A percentile compares a stretch with the other conserved stretches of the same genome.
Conservation (phyloP, 2,797 vertebrate genomes). For the Acropternis orthonyx region DNA sequence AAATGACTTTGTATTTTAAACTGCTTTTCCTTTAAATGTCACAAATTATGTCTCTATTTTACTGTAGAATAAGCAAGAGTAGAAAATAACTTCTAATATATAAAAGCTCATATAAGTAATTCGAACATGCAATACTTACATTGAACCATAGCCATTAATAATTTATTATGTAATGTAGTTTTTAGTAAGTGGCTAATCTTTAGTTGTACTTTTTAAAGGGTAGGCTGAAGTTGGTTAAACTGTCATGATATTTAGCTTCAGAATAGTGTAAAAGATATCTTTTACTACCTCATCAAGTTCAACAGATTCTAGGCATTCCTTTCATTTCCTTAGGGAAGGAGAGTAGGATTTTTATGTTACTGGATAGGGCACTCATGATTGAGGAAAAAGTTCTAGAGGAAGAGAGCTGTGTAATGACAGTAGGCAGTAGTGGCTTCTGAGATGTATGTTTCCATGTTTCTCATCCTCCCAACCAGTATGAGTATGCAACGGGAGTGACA, state of each 20-base stretch:
- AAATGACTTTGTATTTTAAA: constrained; percentile 16
- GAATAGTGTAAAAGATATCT: neutral
- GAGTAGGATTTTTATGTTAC: neutral
- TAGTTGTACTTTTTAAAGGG: neutral
- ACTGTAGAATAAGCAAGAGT: neutral
- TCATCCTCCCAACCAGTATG: neutral
- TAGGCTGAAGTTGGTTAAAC: neutral
- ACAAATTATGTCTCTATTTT: neutral
- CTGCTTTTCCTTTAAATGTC: neutral
- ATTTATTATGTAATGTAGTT: neutral
- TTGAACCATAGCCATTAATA: neutral
- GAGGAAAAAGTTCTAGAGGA: neutral
- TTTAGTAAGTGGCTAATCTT: neutral
- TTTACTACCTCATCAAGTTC: neutral
- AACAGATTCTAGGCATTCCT: neutral
- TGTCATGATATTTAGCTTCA: neutral
- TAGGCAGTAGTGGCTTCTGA: neutral
- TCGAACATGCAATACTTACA: neutral
- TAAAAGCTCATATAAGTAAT: neutral
- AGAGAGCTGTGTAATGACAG: neutral
- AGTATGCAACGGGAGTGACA: neutral
- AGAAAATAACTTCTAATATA: neutral
- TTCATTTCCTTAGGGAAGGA: neutral
- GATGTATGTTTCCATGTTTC: neutral
- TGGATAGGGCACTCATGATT: neutral